Evolutionary conservation across 2,888 invertebrate genomes (phyloP).

Genomic region (Brachylomia viminalis): DNA sequence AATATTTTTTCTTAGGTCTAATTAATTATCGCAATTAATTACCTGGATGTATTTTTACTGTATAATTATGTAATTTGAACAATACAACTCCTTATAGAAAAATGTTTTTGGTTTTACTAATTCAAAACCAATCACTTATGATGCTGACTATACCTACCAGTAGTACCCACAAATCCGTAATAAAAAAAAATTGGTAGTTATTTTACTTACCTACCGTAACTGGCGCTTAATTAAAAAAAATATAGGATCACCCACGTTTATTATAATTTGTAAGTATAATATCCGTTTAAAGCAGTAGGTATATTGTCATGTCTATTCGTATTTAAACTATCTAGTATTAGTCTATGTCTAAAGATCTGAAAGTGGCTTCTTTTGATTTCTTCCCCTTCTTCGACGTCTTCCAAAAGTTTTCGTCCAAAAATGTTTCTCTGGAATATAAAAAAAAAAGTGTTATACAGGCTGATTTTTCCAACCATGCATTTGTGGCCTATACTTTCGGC

Average conservation of each 20-base stretch:
- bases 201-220: background rate
- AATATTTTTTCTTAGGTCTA: background rate
- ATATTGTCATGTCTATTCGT: constrained; percentile 31
- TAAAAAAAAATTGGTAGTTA: background rate
- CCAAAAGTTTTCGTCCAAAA: constrained; percentile 64
- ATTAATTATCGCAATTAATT: background rate
- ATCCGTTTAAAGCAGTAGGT: constrained; percentile 5
- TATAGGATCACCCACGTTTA: background rate
- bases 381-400: constrained; percentile 65
- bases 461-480: background rate
- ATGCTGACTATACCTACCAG: background rate
- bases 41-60: background rate
- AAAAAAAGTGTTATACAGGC: background rate
- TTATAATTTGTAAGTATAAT: background rate
- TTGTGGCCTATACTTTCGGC: too few species aligned
- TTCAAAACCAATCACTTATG: background rate
- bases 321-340: constrained; percentile 25
- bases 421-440: constrained; percentile 48
- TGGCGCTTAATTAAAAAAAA: background rate
- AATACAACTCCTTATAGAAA: background rate
- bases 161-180: background rate
- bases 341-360: constrained; percentile 62
- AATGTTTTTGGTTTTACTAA: background rate
- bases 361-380: constrained; percentile 46
- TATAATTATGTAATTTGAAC: background rate